A percentile compares a stretch with the other conserved stretches of the same genome.
These are phyloP conservation scores for Danio kyathit DNA, from an alignment of 2,797 vertebrate genomes.

Conservation along the genomic window DNA sequence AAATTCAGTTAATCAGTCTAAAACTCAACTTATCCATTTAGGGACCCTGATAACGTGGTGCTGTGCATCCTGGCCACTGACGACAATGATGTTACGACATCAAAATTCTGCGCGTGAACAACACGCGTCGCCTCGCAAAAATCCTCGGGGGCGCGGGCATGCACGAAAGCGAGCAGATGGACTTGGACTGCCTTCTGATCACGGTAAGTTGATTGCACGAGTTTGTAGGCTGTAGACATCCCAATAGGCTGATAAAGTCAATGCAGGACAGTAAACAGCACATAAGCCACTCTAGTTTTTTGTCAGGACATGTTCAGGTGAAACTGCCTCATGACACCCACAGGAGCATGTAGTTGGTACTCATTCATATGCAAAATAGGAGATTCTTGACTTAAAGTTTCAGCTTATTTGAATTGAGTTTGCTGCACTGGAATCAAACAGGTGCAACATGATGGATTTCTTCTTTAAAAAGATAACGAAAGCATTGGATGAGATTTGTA, in stretches of 20 bases:
- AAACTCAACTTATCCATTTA: constrained; percentile 61
- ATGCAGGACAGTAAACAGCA: not conserved
- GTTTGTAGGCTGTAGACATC: not conserved
- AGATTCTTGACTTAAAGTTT: not conserved
- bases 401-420: not conserved
- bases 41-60: constrained; percentile 93
- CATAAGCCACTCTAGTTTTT: constrained; percentile 24
- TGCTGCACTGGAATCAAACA: not conserved
- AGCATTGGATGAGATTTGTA: not conserved
- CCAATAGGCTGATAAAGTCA: not conserved
- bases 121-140: constrained; percentile 86
- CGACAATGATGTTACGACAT: constrained; percentile 93
- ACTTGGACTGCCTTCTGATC: constrained; percentile 94
- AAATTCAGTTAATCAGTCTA: not conserved
- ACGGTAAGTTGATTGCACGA: constrained; percentile 79
- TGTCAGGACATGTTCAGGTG: constrained; percentile 66
- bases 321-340: not conserved
- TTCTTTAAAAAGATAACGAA: not conserved
- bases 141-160: constrained; percentile 80
- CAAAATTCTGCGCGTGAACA: constrained; percentile 90
- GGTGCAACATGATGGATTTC: not conserved
- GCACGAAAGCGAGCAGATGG: constrained; percentile 82
- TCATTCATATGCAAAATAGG: constrained; percentile 15
- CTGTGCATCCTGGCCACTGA: constrained; percentile 91
- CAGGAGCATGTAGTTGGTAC: not conserved